Evolutionary conservation across 1,140 invertebrate species (phyloP), one percentile per base, ranked within the genome.

Genomic region (Drosophila eugracilis): DNA sequence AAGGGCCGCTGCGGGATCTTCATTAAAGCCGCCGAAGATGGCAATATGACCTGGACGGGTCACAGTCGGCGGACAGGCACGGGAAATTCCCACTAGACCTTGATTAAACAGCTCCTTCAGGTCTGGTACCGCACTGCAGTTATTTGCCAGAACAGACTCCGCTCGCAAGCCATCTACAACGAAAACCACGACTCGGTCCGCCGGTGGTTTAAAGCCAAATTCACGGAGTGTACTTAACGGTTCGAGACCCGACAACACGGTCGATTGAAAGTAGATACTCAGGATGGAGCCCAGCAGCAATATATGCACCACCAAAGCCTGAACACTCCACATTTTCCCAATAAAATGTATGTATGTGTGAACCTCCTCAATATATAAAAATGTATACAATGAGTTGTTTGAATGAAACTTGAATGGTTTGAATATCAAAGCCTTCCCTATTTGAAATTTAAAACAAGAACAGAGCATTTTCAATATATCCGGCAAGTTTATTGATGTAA

Each of bases 11-110:
- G 97, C 97, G 6, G 99, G 98, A 93, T 99, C 98, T 94, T 99
- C 98, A 92, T 99, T 98, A 60, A 99, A 96, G 9, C 98, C 91
- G 66, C 97, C 97, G 79, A 97, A 96, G 0, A 99, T 93, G 17
- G 98, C 98, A 15, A 99, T 97, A 93, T 99, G 98, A 0, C 98
- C 98, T 15, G 98, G 98, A 55, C 98, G 93, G 0, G 98, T 98
- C 93, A 99, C 98, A 4, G 98, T 99, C 0, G 98, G 98, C 2
- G 99, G 96, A 88, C 95, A 92, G 1, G 97, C 98, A 73, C 96
- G 95, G 17, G 97, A 98, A 67, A 99, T 94, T 28, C 98, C 98
- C 94, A 96, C 97, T 30, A 94, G 92, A 28, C 96, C 97, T 75
- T 93, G 53, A 0, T 74, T 92, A 90, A 88, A 63, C 17, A 89